A percentile compares a stretch with the other conserved stretches of the same genome.
phyloP scores from a whole-genome alignment of 2,797 vertebrate species.

The Varecia variegata region DNA sequence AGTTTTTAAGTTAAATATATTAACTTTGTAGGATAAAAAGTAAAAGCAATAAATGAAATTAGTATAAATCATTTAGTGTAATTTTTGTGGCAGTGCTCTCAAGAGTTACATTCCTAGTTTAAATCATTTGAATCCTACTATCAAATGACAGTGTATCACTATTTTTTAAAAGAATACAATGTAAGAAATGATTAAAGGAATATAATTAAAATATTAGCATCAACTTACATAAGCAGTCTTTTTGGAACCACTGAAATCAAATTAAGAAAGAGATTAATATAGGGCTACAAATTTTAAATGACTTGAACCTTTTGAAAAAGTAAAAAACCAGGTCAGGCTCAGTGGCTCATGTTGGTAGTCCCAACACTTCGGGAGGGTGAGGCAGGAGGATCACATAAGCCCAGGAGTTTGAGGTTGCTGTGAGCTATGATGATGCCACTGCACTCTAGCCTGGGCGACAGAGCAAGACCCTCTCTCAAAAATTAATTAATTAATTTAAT shows the following conservation, averaged over 20 bases:
- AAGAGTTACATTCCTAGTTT: background rate
- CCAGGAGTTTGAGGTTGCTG: background rate
- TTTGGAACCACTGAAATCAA: background rate
- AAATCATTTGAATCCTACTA: background rate
- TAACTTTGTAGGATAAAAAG: background rate
- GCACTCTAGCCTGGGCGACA: background rate
- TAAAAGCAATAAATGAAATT: background rate
- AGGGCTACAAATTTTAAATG: background rate
- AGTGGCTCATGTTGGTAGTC: no score
- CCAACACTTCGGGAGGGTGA: background rate
- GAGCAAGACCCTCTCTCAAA: background rate
- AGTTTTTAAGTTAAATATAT: background rate
- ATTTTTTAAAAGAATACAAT: background rate
- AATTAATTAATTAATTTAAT: background rate
- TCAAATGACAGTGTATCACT: background rate
- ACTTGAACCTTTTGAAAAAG: background rate
- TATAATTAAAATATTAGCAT: conserved; percentile 30
- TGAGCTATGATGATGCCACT: background rate
- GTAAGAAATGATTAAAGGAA: background rate
- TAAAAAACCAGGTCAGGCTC: background rate
- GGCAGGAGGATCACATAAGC: background rate
- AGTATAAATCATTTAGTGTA: background rate
- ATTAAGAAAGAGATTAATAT: background rate
- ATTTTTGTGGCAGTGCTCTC: background rate
- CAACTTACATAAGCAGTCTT: background rate